Conservation (phyloP, 2,113 vertebrate species). For the Phyllopteryx taeniolatus region DNA sequence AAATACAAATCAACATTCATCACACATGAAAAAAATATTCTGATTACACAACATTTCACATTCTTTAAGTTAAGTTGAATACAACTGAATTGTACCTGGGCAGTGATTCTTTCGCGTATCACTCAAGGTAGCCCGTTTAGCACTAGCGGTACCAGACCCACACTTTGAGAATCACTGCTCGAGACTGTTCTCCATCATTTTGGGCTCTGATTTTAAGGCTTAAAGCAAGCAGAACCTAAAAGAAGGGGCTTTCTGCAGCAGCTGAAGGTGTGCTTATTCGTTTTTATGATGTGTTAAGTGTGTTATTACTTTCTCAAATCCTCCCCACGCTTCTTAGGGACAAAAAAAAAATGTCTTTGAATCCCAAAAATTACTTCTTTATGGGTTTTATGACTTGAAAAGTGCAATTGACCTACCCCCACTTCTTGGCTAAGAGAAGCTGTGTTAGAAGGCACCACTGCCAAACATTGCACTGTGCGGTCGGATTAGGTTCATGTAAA, state of each 20-base stretch:
- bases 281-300: conserved; percentile 72
- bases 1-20: too few relatives aligned
- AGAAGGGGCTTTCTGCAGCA: conserved; percentile 39
- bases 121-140: too few relatives aligned
- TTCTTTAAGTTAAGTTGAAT: not conserved
- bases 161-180: too few relatives aligned
- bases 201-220: not conserved
- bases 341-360: conserved; percentile 15
- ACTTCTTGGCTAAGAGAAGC: conserved; percentile 36
- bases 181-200: too few relatives aligned
- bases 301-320: conserved; percentile 47
- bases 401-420: conserved; percentile 57
- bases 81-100: not conserved
- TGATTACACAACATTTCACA: too few relatives aligned
- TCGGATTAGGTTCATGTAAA: conserved; percentile 19
- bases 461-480: conserved; percentile 24
- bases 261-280: conserved; percentile 40
- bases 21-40: too few relatives aligned
- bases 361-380: conserved; percentile 51
- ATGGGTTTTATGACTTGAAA: conserved; percentile 63
- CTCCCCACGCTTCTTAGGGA: conserved; percentile 28
- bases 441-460: conserved; percentile 20
- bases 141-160: too few relatives aligned
- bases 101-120: too few relatives aligned
- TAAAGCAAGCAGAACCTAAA: conserved; percentile 13